Base-by-base conservation (phyloP, 1,140 invertebrate genomes). In the Zaprionus ghesquierei region DNA sequence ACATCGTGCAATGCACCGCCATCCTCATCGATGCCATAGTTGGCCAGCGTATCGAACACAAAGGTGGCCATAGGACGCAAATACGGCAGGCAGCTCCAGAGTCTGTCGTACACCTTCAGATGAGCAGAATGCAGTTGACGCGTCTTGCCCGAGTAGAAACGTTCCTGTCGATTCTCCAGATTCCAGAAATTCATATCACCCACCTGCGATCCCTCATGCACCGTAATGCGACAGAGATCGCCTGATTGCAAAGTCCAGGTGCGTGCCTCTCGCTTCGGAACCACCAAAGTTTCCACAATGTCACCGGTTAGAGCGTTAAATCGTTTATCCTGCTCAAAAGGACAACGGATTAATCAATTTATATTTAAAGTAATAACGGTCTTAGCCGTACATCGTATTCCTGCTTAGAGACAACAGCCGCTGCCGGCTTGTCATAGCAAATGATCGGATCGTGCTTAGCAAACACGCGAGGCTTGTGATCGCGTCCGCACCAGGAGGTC, bases 101-200 rank as follows among this genome's bases (percentile, higher is more conserved):
- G 69, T 27, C 92, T 72, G 71, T 93, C 93, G 62, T 92, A 93
- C 0, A 90, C 82, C 12, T 86, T 82, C 3, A 93, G 62, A 60
- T 93, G 93, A 2, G 92, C 63, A 2, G 89, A 69, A 54, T 93
- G 92, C 15, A 93, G 63, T 69, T 93, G 93, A 4, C 93, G 81
- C 8, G 93, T 93, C 79, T 93, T 93, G 4, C 93, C 92, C 18
- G 92, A 93, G 53, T 93, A 93, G 77, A 93, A 92, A 23, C 92
- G 86, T 56, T 93, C 93, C 23, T 91, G 82, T 0, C 82, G 80
- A 73, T 93, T 92, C 0, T 93, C 81, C 20, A 92, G 58, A 68
- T 93, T 93, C 93, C 93, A 93, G 22, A 93, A 87, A 61, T 93
- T 93, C 2, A 93, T 10, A 73, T 93, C 93, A 12, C 92, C 93